Percentiles rank a stretch among this genome's conserved stretches.
These are phyloP conservation scores for Drosophila neotestacea DNA, from an alignment of 2,888 invertebrate species.

Conservation along the genomic window DNA sequence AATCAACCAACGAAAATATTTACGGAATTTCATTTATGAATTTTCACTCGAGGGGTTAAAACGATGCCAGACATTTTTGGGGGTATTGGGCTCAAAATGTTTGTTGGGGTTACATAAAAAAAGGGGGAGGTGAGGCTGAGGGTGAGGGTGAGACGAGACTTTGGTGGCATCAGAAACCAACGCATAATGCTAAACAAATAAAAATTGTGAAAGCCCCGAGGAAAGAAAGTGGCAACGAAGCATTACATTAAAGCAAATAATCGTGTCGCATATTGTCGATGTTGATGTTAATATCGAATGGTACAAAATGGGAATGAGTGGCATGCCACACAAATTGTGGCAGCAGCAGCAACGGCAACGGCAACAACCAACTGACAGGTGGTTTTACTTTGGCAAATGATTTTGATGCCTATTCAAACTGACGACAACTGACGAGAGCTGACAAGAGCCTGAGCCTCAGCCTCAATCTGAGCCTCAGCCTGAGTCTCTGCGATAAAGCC, in stretches of 20 bases:
- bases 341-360: neutral
- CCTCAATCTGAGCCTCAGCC: constrained; percentile 19
- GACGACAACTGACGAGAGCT: constrained; percentile 42
- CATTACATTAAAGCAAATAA: constrained; percentile 67
- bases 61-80: constrained; percentile 18
- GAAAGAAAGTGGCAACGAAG: constrained; percentile 40
- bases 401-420: constrained; percentile 56
- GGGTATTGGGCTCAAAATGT: too few species aligned
- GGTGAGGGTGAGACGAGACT: neutral
- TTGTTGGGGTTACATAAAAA: neutral
- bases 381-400: constrained; percentile 59
- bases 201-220: constrained; percentile 35
- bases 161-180: constrained; percentile 36
- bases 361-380: constrained; percentile 60
- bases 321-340: constrained; percentile 9
- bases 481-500: constrained; percentile 51
- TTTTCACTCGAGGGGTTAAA: constrained; percentile 60
- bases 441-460: constrained; percentile 1
- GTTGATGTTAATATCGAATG: constrained; percentile 20
- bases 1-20: constrained; percentile 70
- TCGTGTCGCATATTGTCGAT: constrained; percentile 54
- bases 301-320: neutral
- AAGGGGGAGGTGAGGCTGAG: neutral
- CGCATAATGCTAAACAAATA: constrained; percentile 74
- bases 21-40: constrained; percentile 78